Conservation (phyloP, 2,797 vertebrate species). For the Acipenser oxyrinchus region DNA sequence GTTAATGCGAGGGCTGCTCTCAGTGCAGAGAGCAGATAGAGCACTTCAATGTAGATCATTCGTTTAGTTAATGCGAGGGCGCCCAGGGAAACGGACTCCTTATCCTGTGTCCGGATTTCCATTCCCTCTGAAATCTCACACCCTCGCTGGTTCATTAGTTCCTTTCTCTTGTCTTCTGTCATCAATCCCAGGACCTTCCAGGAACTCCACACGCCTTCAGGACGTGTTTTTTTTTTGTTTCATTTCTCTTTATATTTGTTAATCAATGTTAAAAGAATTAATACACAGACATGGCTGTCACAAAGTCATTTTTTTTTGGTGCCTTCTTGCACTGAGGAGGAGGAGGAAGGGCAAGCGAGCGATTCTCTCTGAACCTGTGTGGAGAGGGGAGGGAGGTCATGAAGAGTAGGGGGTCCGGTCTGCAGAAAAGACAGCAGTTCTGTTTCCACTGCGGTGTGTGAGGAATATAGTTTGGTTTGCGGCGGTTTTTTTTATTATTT, state of each 20-base stretch:
- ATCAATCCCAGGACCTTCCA: background rate
- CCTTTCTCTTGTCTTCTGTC: background rate
- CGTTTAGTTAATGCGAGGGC: no score
- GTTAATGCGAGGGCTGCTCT: no score
- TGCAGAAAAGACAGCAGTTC: background rate
- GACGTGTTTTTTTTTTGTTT: background rate
- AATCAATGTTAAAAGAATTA: conserved; percentile 47
- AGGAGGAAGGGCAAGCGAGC: background rate
- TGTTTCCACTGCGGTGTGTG: conserved; percentile 5
- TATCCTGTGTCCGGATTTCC: background rate
- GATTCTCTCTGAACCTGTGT: conserved; percentile 24
- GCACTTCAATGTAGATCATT: no score
- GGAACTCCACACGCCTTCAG: no score
- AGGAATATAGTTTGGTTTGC: conserved; percentile 3
- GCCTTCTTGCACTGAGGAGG: background rate
- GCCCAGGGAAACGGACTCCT: no score
- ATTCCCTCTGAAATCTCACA: background rate
- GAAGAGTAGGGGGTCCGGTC: background rate
- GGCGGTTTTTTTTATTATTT: conserved; percentile 16
- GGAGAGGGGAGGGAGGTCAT: conserved; percentile 9
- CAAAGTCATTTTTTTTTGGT: conserved; percentile 12
- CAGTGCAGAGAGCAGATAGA: no score
- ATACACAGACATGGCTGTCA: no score
- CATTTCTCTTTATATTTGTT: conserved; percentile 36
- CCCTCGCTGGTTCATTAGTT: background rate